A percentile compares a stretch with the other conserved stretches of the same genome.
phyloP scores from a whole-genome alignment of 2,888 invertebrate species.

The Drosophila neoperkinsi region DNA sequence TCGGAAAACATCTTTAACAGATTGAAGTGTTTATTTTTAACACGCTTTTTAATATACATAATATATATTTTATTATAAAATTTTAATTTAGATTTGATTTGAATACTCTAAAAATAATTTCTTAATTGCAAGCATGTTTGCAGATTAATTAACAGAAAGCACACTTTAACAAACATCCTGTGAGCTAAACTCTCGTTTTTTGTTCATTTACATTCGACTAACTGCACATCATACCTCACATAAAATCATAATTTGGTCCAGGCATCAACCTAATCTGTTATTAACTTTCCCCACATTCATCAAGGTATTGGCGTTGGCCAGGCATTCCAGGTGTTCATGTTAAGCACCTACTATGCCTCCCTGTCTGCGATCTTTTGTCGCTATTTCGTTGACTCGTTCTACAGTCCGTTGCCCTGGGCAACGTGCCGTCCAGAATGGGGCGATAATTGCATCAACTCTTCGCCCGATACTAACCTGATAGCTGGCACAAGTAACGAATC shows the following conservation, averaged over 20 bases:
- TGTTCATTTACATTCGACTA: background rate
- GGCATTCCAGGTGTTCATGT: conserved; percentile 86
- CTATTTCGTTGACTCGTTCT: conserved; percentile 88
- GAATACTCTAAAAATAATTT: background rate
- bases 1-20: background rate
- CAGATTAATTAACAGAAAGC: background rate
- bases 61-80: background rate
- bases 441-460: conserved; percentile 83
- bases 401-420: conserved; percentile 88
- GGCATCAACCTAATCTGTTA: conserved; percentile 26
- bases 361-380: conserved; percentile 87
- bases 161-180: background rate
- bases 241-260: background rate
- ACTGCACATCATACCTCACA: background rate
- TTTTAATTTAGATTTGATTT: background rate
- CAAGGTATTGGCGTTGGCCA: conserved; percentile 87
- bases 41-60: background rate
- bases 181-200: background rate
- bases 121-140: background rate
- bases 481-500: conserved; percentile 34
- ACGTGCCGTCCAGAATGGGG: conserved; percentile 87
- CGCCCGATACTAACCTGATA: conserved; percentile 36
- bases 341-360: conserved; percentile 88
- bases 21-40: background rate
- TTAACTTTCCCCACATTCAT: conserved; percentile 30